Conservation (phyloP, 2,113 vertebrate species). For the Prolemur simus region DNA sequence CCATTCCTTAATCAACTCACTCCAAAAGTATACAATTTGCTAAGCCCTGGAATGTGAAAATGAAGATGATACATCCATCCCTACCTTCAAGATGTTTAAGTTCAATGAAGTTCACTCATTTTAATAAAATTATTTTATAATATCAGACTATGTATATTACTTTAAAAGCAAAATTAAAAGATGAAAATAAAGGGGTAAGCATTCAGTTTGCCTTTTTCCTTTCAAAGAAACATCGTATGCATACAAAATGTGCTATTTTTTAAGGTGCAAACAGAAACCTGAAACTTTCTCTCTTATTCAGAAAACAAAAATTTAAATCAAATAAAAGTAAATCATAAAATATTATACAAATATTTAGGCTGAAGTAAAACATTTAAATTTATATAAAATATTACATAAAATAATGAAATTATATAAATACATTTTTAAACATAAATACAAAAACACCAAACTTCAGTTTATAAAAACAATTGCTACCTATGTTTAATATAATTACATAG, state of each 20-base stretch:
- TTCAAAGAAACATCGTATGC: not conserved
- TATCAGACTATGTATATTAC: not conserved
- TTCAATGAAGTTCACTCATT: not conserved
- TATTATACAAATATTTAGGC: not conserved
- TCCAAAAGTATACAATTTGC: not conserved
- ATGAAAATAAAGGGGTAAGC: not conserved
- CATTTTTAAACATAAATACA: not conserved
- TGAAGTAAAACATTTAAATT: not conserved
- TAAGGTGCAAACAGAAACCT: not conserved
- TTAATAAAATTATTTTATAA: not conserved
- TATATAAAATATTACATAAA: not conserved
- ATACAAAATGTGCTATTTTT: not conserved
- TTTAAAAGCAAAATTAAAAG: not conserved
- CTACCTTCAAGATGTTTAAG: not conserved
- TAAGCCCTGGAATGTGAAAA: not conserved
- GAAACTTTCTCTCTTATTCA: not conserved
- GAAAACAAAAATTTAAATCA: constrained; percentile 30
- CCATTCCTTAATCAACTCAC: not conserved
- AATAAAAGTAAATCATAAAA: not conserved
- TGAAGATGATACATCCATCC: not conserved
- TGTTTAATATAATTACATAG: not conserved
- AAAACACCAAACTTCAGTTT: not conserved
- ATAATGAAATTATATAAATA: not conserved
- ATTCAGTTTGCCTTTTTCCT: not conserved
- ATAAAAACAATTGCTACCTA: not conserved